These are phyloP conservation scores for Dione vanillae DNA, from an alignment of 2,888 invertebrate genomes.

Conservation along the genomic window DNA sequence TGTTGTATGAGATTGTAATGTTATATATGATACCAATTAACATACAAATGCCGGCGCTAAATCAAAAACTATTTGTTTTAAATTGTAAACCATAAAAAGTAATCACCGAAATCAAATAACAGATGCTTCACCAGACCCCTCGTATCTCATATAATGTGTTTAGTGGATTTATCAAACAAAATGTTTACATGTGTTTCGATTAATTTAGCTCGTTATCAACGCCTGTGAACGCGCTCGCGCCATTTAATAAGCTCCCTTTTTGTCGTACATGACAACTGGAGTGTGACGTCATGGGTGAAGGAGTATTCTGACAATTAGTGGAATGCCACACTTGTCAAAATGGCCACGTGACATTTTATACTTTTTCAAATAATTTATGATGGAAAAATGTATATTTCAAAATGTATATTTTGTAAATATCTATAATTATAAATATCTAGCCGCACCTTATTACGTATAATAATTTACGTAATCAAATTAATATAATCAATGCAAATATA, in stretches of 20 bases:
- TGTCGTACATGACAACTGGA: constrained; percentile 58
- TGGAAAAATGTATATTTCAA: too few species aligned
- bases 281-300: constrained; percentile 50
- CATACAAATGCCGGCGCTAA: constrained; percentile 57
- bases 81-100: constrained; percentile 70
- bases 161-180: constrained; percentile 71
- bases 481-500: constrained; percentile 54
- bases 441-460: constrained; percentile 44
- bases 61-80: constrained; percentile 67
- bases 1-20: constrained; percentile 42
- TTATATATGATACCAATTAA: constrained; percentile 69
- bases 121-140: constrained; percentile 61
- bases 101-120: constrained; percentile 69
- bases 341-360: constrained; percentile 1
- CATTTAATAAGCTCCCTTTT: constrained; percentile 67
- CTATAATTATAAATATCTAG: constrained; percentile 32
- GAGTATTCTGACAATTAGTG: constrained; percentile 40
- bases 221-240: constrained; percentile 61
- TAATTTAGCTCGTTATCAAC: constrained; percentile 74
- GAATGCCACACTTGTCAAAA: constrained; percentile 30
- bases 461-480: constrained; percentile 55
- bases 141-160: constrained; percentile 56
- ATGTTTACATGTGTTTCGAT: constrained; percentile 78
- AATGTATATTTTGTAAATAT: constrained; percentile 17
- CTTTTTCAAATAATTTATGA: neutral